Conservation (phyloP, 2,113 vertebrate genomes). For the Hippocampus zosterae region DNA sequence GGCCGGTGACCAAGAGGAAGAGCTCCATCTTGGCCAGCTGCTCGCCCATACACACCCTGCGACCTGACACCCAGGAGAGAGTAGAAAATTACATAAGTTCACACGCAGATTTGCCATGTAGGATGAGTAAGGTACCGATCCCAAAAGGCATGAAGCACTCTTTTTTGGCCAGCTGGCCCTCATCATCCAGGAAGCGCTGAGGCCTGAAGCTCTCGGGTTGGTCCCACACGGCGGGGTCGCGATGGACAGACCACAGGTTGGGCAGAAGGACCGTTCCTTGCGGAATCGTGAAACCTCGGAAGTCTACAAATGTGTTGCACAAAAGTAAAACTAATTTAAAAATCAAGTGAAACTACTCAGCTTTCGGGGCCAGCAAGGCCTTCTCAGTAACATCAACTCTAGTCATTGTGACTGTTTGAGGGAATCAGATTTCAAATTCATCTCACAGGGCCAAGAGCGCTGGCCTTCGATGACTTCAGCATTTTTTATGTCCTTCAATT, state of each 20-base stretch:
- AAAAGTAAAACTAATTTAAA: not conserved
- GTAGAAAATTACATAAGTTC: not conserved
- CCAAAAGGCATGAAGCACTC: conserved; percentile 93
- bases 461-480: too few relatives aligned
- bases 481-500: too few relatives aligned
- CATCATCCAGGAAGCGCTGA: conserved; percentile 81
- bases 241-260: conserved; percentile 89
- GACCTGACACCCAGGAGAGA: conserved; percentile 70
- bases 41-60: conserved; percentile 93
- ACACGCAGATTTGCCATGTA: too few relatives aligned
- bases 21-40: conserved; percentile 96
- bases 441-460: too few relatives aligned
- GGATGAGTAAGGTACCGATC: conserved; percentile 74
- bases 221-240: conserved; percentile 88
- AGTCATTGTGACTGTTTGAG: too few relatives aligned
- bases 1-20: conserved; percentile 83
- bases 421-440: too few relatives aligned
- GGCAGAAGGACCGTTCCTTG: conserved; percentile 84
- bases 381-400: too few relatives aligned
- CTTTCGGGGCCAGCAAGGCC: too few relatives aligned
- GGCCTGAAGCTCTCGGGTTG: conserved; percentile 85
- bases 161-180: conserved; percentile 82
- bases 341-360: not conserved
- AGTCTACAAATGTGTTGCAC: conserved; percentile 66
- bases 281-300: conserved; percentile 88